Percentiles rank a stretch among this genome's conserved stretches.
Conservation (phyloP, 1,140 invertebrate species). For the Anastatus disparis region DNA sequence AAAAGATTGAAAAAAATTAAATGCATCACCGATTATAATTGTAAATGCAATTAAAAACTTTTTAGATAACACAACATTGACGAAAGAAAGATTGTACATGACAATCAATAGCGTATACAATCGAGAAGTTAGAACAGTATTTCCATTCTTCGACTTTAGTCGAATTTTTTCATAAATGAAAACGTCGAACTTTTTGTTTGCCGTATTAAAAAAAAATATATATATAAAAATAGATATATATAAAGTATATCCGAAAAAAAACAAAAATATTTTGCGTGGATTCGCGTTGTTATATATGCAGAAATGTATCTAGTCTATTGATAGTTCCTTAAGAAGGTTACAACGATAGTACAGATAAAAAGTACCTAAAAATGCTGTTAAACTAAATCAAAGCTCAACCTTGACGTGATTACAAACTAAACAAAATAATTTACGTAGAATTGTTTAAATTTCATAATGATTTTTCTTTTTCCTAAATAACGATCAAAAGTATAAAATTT, state of each 20-base stretch:
- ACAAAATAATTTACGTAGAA: no score
- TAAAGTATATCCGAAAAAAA: not conserved
- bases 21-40: not conserved
- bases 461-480: no score
- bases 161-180: no score
- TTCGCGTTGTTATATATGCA: conserved; percentile 30
- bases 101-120: conserved; percentile 44
- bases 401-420: no score
- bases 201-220: conserved; percentile 7
- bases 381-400: no score
- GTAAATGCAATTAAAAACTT: conserved; percentile 8
- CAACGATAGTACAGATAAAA: conserved; percentile 14
- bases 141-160: conserved; percentile 22
- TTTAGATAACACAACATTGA: conserved; percentile 1
- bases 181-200: conserved; percentile 7
- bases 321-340: conserved; percentile 24
- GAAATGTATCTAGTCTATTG: conserved; percentile 1
- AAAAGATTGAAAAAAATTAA: not conserved
- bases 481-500: no score
- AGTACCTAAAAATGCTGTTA: no score
- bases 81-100: conserved; percentile 39
- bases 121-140: not conserved
- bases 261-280: conserved; percentile 18
- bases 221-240: not conserved
- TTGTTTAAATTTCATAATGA: no score